These are phyloP conservation scores for Lacerta viridis DNA, from an alignment of 2,797 vertebrate genomes.

Conservation along the genomic window DNA sequence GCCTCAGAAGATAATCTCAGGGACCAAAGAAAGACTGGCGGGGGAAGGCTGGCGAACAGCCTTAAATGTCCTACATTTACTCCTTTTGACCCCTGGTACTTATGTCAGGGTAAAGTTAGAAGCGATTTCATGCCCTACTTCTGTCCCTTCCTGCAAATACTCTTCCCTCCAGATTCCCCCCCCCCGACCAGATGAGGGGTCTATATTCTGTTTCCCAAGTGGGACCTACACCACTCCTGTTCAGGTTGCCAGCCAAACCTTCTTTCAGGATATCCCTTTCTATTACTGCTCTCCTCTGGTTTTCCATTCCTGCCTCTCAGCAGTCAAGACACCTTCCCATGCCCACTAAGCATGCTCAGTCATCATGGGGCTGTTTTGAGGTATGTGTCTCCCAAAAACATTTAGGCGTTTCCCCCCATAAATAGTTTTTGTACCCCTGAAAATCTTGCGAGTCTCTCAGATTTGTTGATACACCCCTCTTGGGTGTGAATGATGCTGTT, in stretches of 20 bases:
- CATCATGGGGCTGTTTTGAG: not conserved
- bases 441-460: not conserved
- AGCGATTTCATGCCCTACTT: too few species aligned
- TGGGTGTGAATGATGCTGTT: not conserved
- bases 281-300: not conserved
- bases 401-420: not conserved
- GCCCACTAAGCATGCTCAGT: too few species aligned
- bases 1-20: too few species aligned
- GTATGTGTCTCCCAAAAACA: not conserved
- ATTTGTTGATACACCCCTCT: not conserved
- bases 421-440: not conserved
- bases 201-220: not conserved
- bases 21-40: too few species aligned
- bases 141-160: too few species aligned
- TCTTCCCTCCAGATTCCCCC: too few species aligned
- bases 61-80: too few species aligned
- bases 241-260: not conserved
- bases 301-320: not conserved
- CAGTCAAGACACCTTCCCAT: not conserved
- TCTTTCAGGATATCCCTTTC: not conserved
- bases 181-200: too few species aligned
- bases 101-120: too few species aligned
- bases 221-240: not conserved
- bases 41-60: too few species aligned
- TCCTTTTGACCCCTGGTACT: too few species aligned